Evolutionary conservation across 2,888 invertebrate genomes (phyloP), one percentile per base, ranked within the genome.

Genomic region (Melinaea menophilus): DNA sequence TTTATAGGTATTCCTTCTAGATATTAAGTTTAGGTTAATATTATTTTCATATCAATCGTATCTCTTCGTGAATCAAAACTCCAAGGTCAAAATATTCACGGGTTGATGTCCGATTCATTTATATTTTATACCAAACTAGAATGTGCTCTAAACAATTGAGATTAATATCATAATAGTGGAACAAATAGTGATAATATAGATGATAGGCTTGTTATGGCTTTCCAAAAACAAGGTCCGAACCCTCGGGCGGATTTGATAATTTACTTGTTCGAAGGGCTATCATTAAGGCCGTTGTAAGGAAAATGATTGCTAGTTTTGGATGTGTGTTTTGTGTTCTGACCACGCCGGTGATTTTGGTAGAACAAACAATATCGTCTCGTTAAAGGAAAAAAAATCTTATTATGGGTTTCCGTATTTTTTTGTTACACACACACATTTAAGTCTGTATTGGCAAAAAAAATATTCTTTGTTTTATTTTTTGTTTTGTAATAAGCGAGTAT

Each of bases 221-320:
- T 84, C 83, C 81, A 82, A 87, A 89, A 88, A 87, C 82, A 81
- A 80, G 80, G 77, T 77, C 75, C 73, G 77, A 77, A 79, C 85
- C 89, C 89, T 86, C 75, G 81, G 88, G 89, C 88, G 79, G 87
- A 86, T 89, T 89, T 90, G 90, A 90, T 90, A 90, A 90, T 90
- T 90, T 90, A 88, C 89, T 86, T 79, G 82, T 88, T 85, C 81
- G 79, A 81, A 89, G 86, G 86, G 85, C 88, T 89, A 89, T 90
- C 82, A 90, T 90, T 90, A 90, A 82, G 83, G 79, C 75, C 77
- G 82, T 82, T 82, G 80, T 78, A 79, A 80, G 81, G 79, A 80
- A 79, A 83, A 84, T 89, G 88, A 90, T 90, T 90, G 81, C 81
- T 73, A 84, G 90, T 84, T 88, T 78, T 81, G 78, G 78, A 76